Percentiles rank a stretch among this genome's conserved stretches.
These are phyloP conservation scores for Acromyrmex echinatior DNA, from an alignment of 1,140 invertebrate genomes.

Conservation along the genomic window DNA sequence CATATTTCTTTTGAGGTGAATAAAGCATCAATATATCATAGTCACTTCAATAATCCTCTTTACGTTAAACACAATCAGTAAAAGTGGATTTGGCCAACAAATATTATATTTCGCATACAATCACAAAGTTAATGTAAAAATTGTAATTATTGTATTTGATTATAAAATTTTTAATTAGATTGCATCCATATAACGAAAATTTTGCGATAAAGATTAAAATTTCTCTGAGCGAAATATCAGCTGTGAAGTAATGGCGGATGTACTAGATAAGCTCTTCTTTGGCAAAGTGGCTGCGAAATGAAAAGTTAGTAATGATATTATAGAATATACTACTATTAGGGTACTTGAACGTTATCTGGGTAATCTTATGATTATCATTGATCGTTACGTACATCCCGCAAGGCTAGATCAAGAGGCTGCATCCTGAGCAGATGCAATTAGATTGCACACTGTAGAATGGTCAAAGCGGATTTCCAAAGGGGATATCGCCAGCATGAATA, in stretches of 20 bases:
- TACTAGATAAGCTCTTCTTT: too few species aligned
- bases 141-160: background rate
- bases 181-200: background rate
- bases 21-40: constrained; percentile 1
- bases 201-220: background rate
- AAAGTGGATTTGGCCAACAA: background rate
- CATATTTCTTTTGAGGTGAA: constrained; percentile 1
- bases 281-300: background rate
- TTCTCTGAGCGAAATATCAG: background rate
- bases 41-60: background rate
- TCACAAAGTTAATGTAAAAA: background rate
- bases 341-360: too few species aligned
- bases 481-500: background rate
- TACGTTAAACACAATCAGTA: background rate
- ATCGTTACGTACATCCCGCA: background rate
- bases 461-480: constrained; percentile 1
- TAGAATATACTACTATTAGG: background rate
- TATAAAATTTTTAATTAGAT: constrained; percentile 5
- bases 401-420: constrained; percentile 9
- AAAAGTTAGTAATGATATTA: constrained; percentile 26
- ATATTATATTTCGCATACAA: background rate
- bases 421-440: constrained; percentile 27
- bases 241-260: background rate
- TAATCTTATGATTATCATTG: background rate
- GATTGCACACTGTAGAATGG: background rate